Conservation (phyloP, 2,797 vertebrate genomes). For the Melanogrammus aeglefinus region DNA sequence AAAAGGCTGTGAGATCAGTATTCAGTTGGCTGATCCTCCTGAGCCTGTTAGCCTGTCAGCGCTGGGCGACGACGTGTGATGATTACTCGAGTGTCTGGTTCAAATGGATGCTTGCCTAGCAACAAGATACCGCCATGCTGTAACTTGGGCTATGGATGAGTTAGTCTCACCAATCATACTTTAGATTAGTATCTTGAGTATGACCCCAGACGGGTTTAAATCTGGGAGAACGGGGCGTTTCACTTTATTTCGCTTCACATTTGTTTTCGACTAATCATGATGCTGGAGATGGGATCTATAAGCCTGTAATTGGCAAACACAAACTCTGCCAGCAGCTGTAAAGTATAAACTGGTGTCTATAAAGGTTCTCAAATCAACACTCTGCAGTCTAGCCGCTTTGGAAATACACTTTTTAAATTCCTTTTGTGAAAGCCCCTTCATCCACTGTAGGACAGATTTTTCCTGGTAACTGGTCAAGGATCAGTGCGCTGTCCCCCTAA, state of each 20-base stretch:
- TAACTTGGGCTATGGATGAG: too few relatives aligned
- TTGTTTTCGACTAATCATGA: too few relatives aligned
- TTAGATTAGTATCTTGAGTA: background rate
- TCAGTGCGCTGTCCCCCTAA: too few relatives aligned
- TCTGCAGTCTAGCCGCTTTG: too few relatives aligned
- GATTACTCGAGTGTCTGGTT: too few relatives aligned
- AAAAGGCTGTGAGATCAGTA: background rate
- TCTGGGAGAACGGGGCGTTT: background rate
- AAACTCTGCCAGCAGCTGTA: background rate
- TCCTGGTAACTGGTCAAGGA: too few relatives aligned
- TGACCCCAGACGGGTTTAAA: background rate
- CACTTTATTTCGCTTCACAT: background rate
- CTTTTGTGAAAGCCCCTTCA: too few relatives aligned
- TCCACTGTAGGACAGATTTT: too few relatives aligned
- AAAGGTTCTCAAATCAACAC: background rate
- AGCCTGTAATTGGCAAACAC: background rate
- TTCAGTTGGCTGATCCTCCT: background rate
- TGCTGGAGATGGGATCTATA: too few relatives aligned
- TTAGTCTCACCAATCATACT: background rate
- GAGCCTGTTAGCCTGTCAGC: background rate
- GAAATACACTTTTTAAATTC: background rate
- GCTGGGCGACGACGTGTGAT: background rate
- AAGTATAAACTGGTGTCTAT: background rate
- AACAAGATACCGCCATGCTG: background rate
- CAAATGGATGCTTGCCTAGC: background rate